These are phyloP conservation scores for Natator depressus DNA, from an alignment of 2,113 vertebrate genomes.

Conservation along the genomic window DNA sequence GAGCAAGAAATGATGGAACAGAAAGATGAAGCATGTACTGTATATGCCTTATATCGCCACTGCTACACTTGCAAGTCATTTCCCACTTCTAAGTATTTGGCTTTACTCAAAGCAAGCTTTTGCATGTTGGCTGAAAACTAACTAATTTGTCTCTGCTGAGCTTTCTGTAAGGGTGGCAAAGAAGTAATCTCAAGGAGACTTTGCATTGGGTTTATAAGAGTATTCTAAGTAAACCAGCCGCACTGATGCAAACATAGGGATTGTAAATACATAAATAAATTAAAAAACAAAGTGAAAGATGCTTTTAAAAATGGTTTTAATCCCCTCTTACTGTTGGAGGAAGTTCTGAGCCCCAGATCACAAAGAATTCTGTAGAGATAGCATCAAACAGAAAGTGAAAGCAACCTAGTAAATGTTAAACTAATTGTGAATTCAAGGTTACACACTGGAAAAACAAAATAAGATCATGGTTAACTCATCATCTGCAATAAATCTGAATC, in stretches of 20 bases:
- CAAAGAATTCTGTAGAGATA: not conserved
- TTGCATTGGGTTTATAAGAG: not conserved
- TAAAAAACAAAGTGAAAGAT: not conserved
- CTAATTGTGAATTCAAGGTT: not conserved
- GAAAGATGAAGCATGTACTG: not conserved
- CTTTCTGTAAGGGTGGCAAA: not conserved
- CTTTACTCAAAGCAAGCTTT: not conserved
- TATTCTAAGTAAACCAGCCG: not conserved
- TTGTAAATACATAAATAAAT: not conserved
- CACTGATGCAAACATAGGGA: not conserved
- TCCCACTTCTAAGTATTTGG: not conserved
- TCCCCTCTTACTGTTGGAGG: not conserved
- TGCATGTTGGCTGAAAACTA: not conserved
- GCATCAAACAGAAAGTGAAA: not conserved
- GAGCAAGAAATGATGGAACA: rapidly evolving
- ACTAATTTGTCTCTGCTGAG: not conserved
- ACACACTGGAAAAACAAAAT: not conserved
- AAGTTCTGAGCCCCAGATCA: not conserved
- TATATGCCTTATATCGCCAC: not conserved
- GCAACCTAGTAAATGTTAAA: not conserved
- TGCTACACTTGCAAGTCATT: not conserved
- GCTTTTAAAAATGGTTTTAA: not conserved
- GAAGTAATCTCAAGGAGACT: not conserved
- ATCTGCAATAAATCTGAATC: not conserved
- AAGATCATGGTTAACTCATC: not conserved